Evolutionary conservation across 1,140 invertebrate species (phyloP).

Genomic region (Brachionus angularis): DNA sequence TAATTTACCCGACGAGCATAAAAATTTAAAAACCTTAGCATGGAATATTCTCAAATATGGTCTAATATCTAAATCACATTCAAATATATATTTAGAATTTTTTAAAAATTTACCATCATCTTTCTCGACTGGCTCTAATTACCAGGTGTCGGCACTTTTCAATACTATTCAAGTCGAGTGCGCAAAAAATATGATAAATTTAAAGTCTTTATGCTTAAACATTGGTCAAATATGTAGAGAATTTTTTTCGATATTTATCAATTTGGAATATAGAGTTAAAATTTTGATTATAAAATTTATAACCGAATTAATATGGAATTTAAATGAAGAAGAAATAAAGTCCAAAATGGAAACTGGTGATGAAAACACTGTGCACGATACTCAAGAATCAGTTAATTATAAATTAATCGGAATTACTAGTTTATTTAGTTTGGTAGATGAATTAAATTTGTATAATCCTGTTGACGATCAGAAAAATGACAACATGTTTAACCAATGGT

Average conservation of each 20-base stretch:
- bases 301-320: background rate
- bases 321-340: background rate
- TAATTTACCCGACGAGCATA: background rate
- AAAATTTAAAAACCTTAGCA: background rate
- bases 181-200: background rate
- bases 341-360: constrained; percentile 26
- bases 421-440: background rate
- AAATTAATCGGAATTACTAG: constrained; percentile 4
- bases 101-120: constrained; percentile 39
- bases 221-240: background rate
- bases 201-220: background rate
- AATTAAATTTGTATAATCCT: constrained; percentile 24
- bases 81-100: constrained; percentile 40
- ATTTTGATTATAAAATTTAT: constrained; percentile 24
- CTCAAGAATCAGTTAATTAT: background rate
- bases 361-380: background rate
- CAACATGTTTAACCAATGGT: constrained; percentile 24
- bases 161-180: constrained; percentile 2
- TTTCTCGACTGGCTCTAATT: background rate
- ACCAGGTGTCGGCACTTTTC: constrained; percentile 10
- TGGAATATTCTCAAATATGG: constrained; percentile 27
- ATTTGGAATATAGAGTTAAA: constrained; percentile 21
- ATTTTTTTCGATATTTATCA: background rate
- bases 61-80: constrained; percentile 18
- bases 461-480: constrained; percentile 22